These are phyloP conservation scores for Mycogona germanica DNA, from an alignment of 2,888 invertebrate species.

Conservation along the genomic window DNA sequence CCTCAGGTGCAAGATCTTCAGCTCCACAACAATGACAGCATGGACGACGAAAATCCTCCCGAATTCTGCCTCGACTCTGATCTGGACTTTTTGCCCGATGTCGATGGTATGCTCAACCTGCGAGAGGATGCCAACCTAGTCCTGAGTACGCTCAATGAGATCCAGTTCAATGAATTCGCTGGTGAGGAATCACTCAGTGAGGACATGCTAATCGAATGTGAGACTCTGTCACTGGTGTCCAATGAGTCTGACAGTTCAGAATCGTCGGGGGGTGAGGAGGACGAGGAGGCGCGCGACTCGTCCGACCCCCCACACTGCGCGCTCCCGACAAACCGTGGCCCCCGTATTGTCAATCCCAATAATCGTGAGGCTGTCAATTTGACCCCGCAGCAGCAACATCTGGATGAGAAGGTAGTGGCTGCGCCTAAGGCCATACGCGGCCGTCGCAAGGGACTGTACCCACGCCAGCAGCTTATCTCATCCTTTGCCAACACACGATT, in stretches of 20 bases:
- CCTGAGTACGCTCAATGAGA: constrained; percentile 42
- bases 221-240: constrained; percentile 54
- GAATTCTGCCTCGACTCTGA: constrained; percentile 15
- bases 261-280: constrained; percentile 30
- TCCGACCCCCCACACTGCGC: constrained; percentile 30
- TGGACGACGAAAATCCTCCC: neutral
- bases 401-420: constrained; percentile 28
- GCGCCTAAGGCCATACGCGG: constrained; percentile 50
- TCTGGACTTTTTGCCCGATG: constrained; percentile 29
- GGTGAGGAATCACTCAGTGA: constrained; percentile 30
- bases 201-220: constrained; percentile 43
- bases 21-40: neutral
- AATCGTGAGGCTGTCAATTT: constrained; percentile 9
- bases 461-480: constrained; percentile 17
- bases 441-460: constrained; percentile 43
- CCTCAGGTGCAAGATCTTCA: neutral
- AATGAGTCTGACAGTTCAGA: constrained; percentile 56
- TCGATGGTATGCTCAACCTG: constrained; percentile 39
- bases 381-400: neutral
- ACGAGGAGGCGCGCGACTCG: constrained; percentile 20
- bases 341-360: constrained; percentile 42
- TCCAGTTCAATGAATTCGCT: constrained; percentile 28
- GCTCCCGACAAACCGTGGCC: constrained; percentile 39
- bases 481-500: constrained; percentile 21
- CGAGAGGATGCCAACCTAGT: constrained; percentile 46